Percentiles rank a stretch among this genome's conserved stretches.
Conservation (phyloP, 2,113 vertebrate genomes). For the Platichthys stellatus region DNA sequence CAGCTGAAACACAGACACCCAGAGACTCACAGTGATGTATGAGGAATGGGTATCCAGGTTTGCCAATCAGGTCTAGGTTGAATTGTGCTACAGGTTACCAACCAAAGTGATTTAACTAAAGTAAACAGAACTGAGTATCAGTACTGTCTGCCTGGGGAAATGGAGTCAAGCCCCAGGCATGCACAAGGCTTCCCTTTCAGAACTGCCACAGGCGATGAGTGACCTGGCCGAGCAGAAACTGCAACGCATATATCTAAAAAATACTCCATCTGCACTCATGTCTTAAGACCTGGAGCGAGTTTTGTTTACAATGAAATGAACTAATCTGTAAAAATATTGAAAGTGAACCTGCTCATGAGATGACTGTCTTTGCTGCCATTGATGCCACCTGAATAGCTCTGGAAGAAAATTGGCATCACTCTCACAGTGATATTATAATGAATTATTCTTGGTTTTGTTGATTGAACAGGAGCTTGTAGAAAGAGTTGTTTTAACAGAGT, state of each 20-base stretch:
- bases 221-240: background rate
- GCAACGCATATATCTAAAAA: too few relatives aligned
- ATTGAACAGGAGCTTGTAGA: background rate
- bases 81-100: background rate
- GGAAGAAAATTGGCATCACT: background rate
- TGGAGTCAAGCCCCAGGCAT: slow-evolving; percentile 8
- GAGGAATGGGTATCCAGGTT: background rate
- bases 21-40: background rate
- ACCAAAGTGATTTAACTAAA: background rate
- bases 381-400: background rate
- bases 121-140: background rate
- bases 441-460: background rate
- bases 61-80: background rate
- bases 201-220: slow-evolving; percentile 8
- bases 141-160: background rate
- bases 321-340: too few relatives aligned
- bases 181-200: background rate
- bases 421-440: background rate
- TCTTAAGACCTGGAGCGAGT: too few relatives aligned
- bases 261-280: too few relatives aligned
- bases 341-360: background rate
- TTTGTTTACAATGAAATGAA: too few relatives aligned
- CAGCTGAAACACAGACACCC: slow-evolving; percentile 3
- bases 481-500: too few relatives aligned
- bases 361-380: too few relatives aligned